Percentiles rank a stretch among this genome's conserved stretches.
These are phyloP conservation scores for Drosophila lini DNA, from an alignment of 1,140 invertebrate genomes.

Conservation along the genomic window DNA sequence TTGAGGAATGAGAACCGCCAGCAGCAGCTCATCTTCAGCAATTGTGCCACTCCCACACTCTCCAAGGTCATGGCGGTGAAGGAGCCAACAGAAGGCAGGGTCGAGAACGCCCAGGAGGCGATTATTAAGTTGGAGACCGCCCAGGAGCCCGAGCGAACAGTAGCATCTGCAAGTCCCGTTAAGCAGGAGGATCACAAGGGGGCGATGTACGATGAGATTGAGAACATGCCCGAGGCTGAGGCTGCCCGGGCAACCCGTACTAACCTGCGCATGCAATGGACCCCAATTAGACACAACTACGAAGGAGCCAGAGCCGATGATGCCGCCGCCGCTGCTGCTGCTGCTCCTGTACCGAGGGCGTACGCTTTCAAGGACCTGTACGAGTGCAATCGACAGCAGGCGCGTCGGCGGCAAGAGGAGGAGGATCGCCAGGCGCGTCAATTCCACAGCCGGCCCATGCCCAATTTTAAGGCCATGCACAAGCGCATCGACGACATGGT, in stretches of 20 bases:
- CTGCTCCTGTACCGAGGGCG: conserved; percentile 37
- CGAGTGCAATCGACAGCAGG: conserved; percentile 54
- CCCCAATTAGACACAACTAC: not conserved
- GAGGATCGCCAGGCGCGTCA: conserved; percentile 71
- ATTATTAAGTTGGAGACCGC: not conserved
- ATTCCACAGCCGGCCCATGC: conserved; percentile 74
- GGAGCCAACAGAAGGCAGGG: not conserved
- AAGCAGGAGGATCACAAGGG: not conserved
- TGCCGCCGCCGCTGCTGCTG: not conserved
- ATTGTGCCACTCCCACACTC: not conserved
- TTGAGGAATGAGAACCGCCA: conserved; percentile 24
- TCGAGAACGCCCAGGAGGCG: not conserved
- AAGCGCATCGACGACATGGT: conserved; percentile 39
- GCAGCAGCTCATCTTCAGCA: not conserved
- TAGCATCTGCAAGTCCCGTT: not conserved
- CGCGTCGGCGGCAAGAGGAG: conserved; percentile 40
- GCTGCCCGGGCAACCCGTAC: not conserved
- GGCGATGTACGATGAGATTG: not conserved
- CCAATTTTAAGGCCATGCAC: conserved; percentile 68
- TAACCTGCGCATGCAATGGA: conserved; percentile 47
- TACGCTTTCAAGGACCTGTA: conserved; percentile 57
- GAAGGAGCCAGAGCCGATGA: not conserved
- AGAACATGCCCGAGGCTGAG: not conserved
- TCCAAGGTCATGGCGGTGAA: not conserved
- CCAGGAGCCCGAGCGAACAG: not conserved